Conservation (phyloP, 2,113 vertebrate genomes). For the Myiagra hebetior region DNA sequence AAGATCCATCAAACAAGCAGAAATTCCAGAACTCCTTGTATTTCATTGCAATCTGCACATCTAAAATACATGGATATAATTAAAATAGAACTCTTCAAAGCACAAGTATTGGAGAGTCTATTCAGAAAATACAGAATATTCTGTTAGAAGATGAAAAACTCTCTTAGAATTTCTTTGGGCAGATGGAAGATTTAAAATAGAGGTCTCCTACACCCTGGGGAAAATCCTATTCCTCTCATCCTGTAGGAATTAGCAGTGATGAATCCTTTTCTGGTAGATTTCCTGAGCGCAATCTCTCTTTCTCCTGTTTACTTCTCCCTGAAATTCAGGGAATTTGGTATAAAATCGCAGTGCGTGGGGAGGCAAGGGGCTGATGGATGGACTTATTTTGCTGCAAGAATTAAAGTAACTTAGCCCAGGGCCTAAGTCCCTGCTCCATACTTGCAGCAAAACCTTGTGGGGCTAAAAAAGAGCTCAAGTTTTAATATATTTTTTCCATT, state of each 20-base stretch:
- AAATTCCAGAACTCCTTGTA: background rate
- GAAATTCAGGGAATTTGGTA: background rate
- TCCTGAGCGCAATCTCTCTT: background rate
- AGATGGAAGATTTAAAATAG: background rate
- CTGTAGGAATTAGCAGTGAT: background rate
- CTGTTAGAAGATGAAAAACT: background rate
- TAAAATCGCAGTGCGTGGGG: background rate
- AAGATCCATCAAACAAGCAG: background rate
- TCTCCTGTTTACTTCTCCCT: background rate
- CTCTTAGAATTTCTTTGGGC: background rate
- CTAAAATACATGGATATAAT: background rate
- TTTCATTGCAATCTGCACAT: background rate
- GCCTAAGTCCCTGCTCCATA: background rate
- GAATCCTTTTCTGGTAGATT: background rate
- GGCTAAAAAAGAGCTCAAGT: background rate
- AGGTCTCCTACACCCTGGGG: background rate
- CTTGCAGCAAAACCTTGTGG: background rate
- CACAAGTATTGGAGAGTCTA: background rate
- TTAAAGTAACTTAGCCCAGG: background rate
- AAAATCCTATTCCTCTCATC: background rate
- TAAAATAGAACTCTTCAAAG: background rate
- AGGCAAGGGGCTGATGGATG: background rate
- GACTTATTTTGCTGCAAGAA: background rate
- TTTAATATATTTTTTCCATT: background rate
- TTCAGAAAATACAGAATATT: background rate